Percentiles rank a stretch among this genome's conserved stretches.
Evolutionary conservation across 2,113 vertebrate genomes (phyloP).

Genomic region (Echinops telfairi): DNA sequence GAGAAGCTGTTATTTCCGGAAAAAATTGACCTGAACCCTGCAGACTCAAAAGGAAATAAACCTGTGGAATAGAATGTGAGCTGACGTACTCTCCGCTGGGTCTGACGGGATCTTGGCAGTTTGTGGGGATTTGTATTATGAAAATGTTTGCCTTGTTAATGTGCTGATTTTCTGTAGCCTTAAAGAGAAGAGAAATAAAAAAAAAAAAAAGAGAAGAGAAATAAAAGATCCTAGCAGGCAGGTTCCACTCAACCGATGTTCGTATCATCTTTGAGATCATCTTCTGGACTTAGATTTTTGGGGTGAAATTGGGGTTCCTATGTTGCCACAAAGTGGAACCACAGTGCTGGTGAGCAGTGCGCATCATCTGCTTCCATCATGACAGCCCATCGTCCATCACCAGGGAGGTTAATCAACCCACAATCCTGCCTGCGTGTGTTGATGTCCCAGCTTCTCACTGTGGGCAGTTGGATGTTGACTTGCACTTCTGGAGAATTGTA

Average conservation of each 20-base stretch:
- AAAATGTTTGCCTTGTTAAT: conserved; percentile 79
- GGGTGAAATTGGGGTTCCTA: conserved; percentile 55
- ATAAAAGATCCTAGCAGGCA: conserved; percentile 75
- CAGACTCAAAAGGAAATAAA: conserved; percentile 72
- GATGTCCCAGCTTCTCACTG: not conserved
- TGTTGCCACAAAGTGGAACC: not conserved
- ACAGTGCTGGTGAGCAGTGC: not conserved
- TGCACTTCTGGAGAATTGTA: not conserved
- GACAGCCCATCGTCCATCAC: not conserved
- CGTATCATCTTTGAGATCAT: conserved; percentile 64
- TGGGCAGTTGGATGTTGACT: not conserved
- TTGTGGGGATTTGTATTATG: conserved; percentile 75
- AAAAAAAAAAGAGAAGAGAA: conserved; percentile 76
- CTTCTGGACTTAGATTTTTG: conserved; percentile 69
- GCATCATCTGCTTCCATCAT: not conserved
- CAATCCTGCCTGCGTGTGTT: not conserved
- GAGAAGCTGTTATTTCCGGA: conserved; percentile 95
- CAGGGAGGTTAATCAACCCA: not conserved
- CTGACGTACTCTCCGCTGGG: conserved; percentile 68
- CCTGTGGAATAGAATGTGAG: conserved; percentile 80
- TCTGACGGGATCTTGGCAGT: conserved; percentile 72
- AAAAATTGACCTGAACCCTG: conserved; percentile 76
- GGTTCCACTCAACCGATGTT: conserved; percentile 72
- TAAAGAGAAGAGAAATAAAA: conserved; percentile 75
- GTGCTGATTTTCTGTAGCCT: conserved; percentile 87